Conservation (phyloP, 2,888 invertebrate genomes). For the Boloria euphrosyne region DNA sequence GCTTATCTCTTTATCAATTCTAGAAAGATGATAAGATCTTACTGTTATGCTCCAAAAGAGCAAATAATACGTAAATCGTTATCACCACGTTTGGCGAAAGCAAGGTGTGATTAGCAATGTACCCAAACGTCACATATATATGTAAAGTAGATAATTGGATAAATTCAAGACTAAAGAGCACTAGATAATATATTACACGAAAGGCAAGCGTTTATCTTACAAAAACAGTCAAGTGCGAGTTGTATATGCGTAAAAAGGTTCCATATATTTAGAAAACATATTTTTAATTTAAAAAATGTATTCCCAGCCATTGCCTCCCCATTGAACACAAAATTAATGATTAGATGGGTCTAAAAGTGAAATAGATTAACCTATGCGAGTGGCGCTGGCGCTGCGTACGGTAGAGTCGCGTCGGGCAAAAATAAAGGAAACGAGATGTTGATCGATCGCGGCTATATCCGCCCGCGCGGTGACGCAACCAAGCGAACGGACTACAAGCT, state of each 20-base stretch:
- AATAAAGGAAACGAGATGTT: constrained; percentile 58
- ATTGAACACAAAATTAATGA: neutral
- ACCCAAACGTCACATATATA: constrained; percentile 2
- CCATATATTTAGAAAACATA: neutral
- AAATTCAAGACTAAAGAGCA: no score
- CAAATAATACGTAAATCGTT: neutral
- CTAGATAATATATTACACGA: neutral
- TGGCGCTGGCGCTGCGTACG: constrained; percentile 34
- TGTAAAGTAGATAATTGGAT: neutral
- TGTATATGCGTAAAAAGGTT: no score
- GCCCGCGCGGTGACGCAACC: constrained; percentile 62
- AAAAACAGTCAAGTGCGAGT: no score
- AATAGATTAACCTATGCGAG: constrained; percentile 33
- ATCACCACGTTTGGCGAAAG: neutral
- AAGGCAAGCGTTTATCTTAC: neutral
- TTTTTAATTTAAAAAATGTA: neutral
- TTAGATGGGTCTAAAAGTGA: neutral
- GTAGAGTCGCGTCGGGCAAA: constrained; percentile 45
- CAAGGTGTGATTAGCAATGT: neutral
- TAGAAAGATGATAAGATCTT: no score
- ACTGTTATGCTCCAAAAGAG: neutral
- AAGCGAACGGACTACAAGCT: neutral
- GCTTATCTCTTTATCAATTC: no score
- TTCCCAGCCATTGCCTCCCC: no score
- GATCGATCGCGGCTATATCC: constrained; percentile 69